Base-by-base conservation (phyloP, 2,888 invertebrate species). In the Diabrotica balteata region DNA sequence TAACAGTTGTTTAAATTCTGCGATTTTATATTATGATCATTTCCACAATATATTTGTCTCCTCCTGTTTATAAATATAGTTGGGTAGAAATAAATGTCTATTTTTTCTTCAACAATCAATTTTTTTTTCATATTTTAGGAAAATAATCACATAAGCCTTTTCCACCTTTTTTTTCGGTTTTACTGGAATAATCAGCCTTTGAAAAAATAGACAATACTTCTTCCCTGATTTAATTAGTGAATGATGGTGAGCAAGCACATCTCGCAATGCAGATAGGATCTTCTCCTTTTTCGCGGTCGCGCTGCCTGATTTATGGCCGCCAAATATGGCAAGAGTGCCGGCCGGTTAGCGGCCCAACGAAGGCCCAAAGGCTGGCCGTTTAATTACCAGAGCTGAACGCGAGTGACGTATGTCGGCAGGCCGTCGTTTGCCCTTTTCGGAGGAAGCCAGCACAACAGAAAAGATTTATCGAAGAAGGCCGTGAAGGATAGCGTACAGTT, bases 311-410 rank as follows among this genome's bases (percentile, higher is more conserved):
- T 73, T 73, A 73, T 68, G 73, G 62, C 51, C 64, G 61, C 73
- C 73, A 69, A 72, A 72, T 73, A 73, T 72, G 73, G 73, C 70
- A 69, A 68, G 70, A 64, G 64, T 67, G 69, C 73, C 73, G 73
- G 72, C 70, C 69, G 46, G 68, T 43, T 50, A 51, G 59, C 59
- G 59, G 59, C 51, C 59, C 47, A 51, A 51, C 59, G 59, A 59
- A 59, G 51, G 11, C 50, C 59, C 59, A 51, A 59, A 59, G 59
- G 51, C 51, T 55, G 64, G 69, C 67, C 71, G 68, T 69, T 73
- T 73, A 73, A 73, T 73, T 73, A 73, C 73, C 72, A 51, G 51
- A 63, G 59, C 49, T 45, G 59, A 59, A 49, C 53, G 55, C 66
- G 69, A 68, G 69, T 72, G 72, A 72, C 72, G 72, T 70, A 63